Evolutionary conservation across 2,888 invertebrate genomes (phyloP), one percentile per base, ranked within the genome.

Genomic region (Scaptomyza parva): DNA sequence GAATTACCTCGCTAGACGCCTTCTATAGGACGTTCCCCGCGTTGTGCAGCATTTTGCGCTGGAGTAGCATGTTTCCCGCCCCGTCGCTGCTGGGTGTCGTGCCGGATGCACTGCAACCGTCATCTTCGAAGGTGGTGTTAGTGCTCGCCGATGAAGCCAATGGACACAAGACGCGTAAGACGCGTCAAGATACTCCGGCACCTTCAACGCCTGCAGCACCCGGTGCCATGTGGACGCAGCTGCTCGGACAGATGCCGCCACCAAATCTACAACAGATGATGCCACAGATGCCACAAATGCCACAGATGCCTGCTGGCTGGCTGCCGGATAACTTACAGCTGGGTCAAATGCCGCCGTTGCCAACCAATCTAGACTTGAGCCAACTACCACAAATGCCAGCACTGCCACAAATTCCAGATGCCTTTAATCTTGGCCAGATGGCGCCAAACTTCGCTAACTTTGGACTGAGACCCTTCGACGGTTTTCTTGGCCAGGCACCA

Each of bases 101-200:
- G 7, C 73, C 82, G 1, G 82, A 81, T 26, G 20, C 8, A 3
- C 41, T 68, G 53, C 61, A 65, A 14, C 58, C 77, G 0, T 57
- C 76, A 0, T 71, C 85, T 20, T 90, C 90, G 0, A 89, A 89
- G 59, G 88, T 90, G 12, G 84, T 90, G 1, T 68, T 90, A 4
- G 89, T 90, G 8, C 58, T 90, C 18, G 88, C 89, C 39, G 89
- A 90, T 14, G 89, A 89, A 43, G 73, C 75, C 6, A 74, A 78
- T 18, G 74, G 65, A 0, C 61, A 67, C 30, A 73, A 66, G 58
- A 52, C 77, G 3, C 74, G 76, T 4, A 70, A 70, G 0, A 52
- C 76, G 2, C 76, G 85, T 9, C 88, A 88, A 48, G 72, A 83
- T 53, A 17, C 50, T 0, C 33, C 58, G 3, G 24, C 51, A 1